phyloP scores from a whole-genome alignment of 2,888 invertebrate genomes.

The Candidula unifasciata region DNA sequence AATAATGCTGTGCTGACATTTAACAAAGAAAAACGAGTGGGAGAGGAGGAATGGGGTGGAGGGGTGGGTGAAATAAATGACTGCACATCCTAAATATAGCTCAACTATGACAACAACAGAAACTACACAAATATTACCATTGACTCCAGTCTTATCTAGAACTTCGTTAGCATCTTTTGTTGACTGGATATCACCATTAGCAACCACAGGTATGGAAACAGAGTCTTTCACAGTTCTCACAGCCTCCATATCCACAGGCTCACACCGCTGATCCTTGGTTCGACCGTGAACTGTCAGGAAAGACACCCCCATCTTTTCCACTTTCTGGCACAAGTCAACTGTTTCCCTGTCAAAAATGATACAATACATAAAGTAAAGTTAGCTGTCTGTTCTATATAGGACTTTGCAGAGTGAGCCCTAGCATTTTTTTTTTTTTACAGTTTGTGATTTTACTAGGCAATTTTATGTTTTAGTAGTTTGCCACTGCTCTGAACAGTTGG shows the following conservation, averaged over 20 bases:
- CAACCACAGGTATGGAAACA: constrained; percentile 89
- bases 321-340: constrained; percentile 87
- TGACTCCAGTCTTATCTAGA: constrained; percentile 82
- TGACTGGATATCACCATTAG: constrained; percentile 92
- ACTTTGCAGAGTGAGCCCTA: no score
- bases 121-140: constrained; percentile 80
- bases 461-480: no score
- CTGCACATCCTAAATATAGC: not conserved
- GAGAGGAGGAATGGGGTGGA: no score
- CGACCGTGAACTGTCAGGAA: constrained; percentile 95
- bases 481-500: no score
- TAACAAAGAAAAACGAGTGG: no score
- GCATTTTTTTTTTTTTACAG: no score
- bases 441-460: no score
- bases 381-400: no score
- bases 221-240: constrained; percentile 85
- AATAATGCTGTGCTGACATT: no score
- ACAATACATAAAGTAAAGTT: no score
- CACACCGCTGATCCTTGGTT: constrained; percentile 88
- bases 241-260: constrained; percentile 84
- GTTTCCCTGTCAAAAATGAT: constrained; percentile 80
- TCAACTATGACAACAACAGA: not conserved
- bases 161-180: constrained; percentile 85
- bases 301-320: constrained; percentile 91
- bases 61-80: no score